Base-by-base conservation (phyloP, 1,140 invertebrate genomes). In the Ceratina australensis region DNA sequence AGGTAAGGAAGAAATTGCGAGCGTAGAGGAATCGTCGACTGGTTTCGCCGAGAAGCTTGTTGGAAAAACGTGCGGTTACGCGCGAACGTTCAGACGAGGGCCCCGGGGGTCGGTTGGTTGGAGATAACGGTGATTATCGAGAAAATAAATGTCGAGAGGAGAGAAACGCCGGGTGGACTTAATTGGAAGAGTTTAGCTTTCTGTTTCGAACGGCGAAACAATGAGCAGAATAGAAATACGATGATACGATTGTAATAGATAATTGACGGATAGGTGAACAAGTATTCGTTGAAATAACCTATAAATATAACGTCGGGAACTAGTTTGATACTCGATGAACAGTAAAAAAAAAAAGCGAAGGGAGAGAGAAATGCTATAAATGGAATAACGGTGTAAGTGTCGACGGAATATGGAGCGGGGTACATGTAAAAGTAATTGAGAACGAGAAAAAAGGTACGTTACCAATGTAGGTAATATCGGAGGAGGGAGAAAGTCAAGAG, bases 371-470 rank as follows among this genome's bases (percentile, higher is more conserved):
- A 20, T 13, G 42, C 2, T 13, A n/a, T 54, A 20, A 16, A 20
- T 22, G 3, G 1, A n/a, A 49, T 0, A 12, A 42, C 33, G 24
- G 22, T 26, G 22, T 52, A n/a, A n/a, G 18, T 8, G 24, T 2
- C 15, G 54, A 50, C 22, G 3, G 0, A 24, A 24, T 15, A 50
- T 33, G 22, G 42, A n/a, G 2, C 8, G 18, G 33, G 22, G 24
- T 68, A 33, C 73, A n/a, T 20, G 64, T 59, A 60, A 16, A 56
- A 64, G 28, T 74, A 67, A 75, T 75, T 75, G 73, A 65, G 68
- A 75, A 75, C 7, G 54, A 57, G 22, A 33, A 22, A 72, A 57
- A 56, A 26, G 22, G 52, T 3, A 18, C 13, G 13, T 59, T 56
- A 59, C 28, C 26, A 56, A 71, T 28, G 42, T 24, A 20, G n/a